A percentile compares a stretch with the other conserved stretches of the same genome.
Evolutionary conservation across 1,140 invertebrate species (phyloP).

Genomic region (Myzus persicae): DNA sequence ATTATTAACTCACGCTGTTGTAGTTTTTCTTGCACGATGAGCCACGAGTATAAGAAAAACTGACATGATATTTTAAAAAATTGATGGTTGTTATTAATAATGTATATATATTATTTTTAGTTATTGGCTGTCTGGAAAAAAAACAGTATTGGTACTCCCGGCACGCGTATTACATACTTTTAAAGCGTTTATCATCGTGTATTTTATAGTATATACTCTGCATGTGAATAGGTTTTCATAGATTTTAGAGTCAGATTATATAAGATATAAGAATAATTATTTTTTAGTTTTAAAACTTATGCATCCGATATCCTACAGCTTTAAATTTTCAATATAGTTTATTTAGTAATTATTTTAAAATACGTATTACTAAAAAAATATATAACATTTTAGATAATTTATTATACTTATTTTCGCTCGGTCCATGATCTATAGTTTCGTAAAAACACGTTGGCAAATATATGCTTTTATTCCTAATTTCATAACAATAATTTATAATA

Average conservation of each 20-base stretch:
- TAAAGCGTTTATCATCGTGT: not conserved
- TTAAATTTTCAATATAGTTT: not conserved
- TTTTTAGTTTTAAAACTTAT: not conserved
- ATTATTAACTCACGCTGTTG: not conserved
- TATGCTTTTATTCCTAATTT: not conserved
- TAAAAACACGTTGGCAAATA: too few species aligned
- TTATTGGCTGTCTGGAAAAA: not conserved
- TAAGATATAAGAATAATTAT: not conserved
- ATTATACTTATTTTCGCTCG: not conserved
- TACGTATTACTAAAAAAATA: too few species aligned
- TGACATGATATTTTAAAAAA: not conserved
- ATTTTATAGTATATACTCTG: not conserved
- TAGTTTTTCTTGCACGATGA: not conserved
- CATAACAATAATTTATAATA: too few species aligned
- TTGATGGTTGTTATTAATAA: not conserved
- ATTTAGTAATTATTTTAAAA: too few species aligned
- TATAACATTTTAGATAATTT: too few species aligned
- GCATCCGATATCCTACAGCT: not conserved
- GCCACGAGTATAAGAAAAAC: too few species aligned
- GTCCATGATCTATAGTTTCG: too few species aligned
- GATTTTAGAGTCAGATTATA: not conserved
- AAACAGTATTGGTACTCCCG: not conserved
- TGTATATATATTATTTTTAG: slow-evolving; percentile 10
- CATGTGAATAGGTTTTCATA: not conserved
- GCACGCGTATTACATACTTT: not conserved